phyloP scores from a whole-genome alignment of 2,113 vertebrate genomes.

The Anguilla rostrata region DNA sequence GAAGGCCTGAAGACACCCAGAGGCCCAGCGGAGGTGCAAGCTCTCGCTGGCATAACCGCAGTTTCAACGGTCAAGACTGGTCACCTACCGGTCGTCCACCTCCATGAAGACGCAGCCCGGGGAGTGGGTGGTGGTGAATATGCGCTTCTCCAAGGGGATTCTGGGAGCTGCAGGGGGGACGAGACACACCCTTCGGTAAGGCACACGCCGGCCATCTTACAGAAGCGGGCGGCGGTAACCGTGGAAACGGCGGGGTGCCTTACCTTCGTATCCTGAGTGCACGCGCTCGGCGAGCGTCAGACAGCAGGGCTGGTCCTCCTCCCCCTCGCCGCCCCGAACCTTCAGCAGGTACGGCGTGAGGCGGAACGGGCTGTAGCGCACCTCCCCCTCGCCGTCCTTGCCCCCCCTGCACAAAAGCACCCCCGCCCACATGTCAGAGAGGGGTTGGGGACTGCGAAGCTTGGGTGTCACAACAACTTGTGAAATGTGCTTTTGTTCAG shows the following conservation, averaged over 20 bases:
- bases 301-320: constrained; percentile 76
- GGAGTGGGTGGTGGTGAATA: constrained; percentile 90
- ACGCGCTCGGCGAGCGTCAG: constrained; percentile 80
- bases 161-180: constrained; percentile 74
- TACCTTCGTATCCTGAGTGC: constrained; percentile 88
- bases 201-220: not conserved
- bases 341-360: constrained; percentile 80
- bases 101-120: constrained; percentile 88
- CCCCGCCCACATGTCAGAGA: not conserved
- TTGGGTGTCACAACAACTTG: not conserved
- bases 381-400: constrained; percentile 71
- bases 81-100: constrained; percentile 82
- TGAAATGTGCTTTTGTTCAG: too few species aligned
- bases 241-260: constrained; percentile 13
- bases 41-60: not conserved
- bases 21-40: not conserved
- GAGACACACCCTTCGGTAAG: not conserved
- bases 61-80: not conserved
- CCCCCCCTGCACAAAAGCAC: constrained; percentile 64
- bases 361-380: constrained; percentile 73
- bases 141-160: constrained; percentile 85
- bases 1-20: not conserved
- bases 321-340: constrained; percentile 52
- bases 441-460: too few species aligned
- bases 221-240: not conserved